Conservation (phyloP, 2,113 vertebrate genomes). For the Megaceryle maxima region DNA sequence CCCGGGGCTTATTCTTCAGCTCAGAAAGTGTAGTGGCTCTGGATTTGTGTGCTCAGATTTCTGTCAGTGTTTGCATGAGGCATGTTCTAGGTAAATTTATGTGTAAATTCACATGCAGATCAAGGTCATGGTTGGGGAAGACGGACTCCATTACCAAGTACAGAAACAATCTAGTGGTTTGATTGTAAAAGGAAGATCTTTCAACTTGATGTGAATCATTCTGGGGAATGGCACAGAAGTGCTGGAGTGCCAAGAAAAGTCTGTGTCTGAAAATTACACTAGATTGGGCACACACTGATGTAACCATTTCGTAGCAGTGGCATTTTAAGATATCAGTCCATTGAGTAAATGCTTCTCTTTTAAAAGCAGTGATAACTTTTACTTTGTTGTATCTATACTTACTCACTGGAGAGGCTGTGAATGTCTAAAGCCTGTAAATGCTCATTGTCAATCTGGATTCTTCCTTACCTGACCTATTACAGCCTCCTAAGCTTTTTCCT, state of each 20-base stretch:
- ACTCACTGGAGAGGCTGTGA: accelerated
- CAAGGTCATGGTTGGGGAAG: neutral
- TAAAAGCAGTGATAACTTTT: neutral
- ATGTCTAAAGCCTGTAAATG: neutral
- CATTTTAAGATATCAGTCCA: neutral
- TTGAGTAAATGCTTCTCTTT: neutral
- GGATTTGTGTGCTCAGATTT: neutral
- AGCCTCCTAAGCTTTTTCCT: neutral
- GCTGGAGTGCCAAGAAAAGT: neutral
- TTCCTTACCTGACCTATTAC: neutral
- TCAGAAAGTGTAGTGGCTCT: neutral
- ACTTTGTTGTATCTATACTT: neutral
- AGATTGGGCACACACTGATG: neutral
- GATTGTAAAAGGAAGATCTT: neutral
- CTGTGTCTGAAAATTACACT: neutral
- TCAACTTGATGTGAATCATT: neutral
- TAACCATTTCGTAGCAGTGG: neutral
- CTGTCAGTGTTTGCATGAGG: neutral
- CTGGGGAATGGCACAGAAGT: neutral
- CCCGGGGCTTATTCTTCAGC: neutral
- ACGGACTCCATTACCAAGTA: neutral
- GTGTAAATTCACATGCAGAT: neutral
- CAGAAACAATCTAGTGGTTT: neutral
- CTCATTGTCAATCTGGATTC: neutral
- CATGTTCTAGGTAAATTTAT: neutral